These are phyloP conservation scores for Bufotes viridis DNA, from an alignment of 2,797 vertebrate genomes.

Conservation along the genomic window DNA sequence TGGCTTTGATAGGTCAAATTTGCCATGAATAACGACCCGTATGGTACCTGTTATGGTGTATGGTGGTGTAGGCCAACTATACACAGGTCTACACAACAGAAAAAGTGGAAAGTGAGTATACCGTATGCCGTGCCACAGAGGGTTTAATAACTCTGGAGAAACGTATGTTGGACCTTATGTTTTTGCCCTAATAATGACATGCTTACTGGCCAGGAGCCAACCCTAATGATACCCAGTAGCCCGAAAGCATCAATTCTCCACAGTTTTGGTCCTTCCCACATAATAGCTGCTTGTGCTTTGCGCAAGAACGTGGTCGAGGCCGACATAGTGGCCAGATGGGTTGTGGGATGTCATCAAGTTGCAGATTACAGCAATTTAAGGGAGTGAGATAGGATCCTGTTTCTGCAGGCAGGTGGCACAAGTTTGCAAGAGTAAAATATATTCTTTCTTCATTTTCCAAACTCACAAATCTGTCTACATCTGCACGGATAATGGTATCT, in stretches of 20 bases:
- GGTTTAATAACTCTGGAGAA: background rate
- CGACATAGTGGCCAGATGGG: background rate
- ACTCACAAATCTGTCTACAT: conserved; percentile 7
- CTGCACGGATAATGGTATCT: background rate
- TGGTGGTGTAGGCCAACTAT: too few relatives aligned
- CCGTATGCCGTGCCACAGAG: background rate
- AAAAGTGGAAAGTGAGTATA: background rate
- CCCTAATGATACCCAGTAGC: background rate
- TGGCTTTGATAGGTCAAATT: too few relatives aligned
- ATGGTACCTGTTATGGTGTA: too few relatives aligned
- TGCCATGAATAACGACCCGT: too few relatives aligned
- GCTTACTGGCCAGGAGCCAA: background rate
- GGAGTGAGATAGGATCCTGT: conserved; percentile 6
- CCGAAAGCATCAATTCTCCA: background rate
- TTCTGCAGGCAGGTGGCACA: conserved; percentile 21
- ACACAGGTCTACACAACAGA: background rate
- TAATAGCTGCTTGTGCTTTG: background rate
- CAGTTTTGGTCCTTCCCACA: background rate
- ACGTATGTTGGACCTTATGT: background rate
- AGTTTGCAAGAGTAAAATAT: conserved; percentile 10
- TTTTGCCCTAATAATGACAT: conserved; percentile 2
- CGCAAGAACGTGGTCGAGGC: background rate
- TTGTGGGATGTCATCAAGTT: conserved; percentile 5
- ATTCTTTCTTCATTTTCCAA: background rate
- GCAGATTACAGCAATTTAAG: background rate